Percentiles rank a stretch among this genome's conserved stretches.
phyloP scores from a whole-genome alignment of 2,888 invertebrate genomes.

The Leuctra nigra region DNA sequence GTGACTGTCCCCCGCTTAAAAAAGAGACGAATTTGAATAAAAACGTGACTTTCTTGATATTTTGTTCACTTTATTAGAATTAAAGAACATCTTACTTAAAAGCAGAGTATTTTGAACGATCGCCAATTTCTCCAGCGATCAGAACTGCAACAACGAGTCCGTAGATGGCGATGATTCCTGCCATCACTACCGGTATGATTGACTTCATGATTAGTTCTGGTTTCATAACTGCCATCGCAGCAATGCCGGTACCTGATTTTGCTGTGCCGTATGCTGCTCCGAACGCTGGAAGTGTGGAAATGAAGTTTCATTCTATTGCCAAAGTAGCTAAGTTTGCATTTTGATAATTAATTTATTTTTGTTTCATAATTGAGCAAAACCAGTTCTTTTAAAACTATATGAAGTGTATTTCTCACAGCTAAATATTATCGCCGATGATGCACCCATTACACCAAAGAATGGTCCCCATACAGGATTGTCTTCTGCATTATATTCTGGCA shows the following conservation, averaged over 20 bases:
- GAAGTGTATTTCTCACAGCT: constrained; percentile 39
- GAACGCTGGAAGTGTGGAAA: too few species aligned
- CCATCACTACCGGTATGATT: constrained; percentile 55
- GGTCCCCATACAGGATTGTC: too few species aligned
- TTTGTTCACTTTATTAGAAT: neutral
- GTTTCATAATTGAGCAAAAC: neutral
- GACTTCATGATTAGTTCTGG: constrained; percentile 61
- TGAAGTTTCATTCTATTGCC: too few species aligned
- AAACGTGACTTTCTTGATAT: too few species aligned
- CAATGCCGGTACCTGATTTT: constrained; percentile 59
- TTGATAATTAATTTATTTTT: neutral
- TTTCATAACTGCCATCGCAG: constrained; percentile 57
- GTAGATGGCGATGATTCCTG: constrained; percentile 57
- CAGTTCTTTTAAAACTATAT: neutral
- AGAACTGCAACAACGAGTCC: constrained; percentile 57
- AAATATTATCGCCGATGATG: constrained; percentile 55
- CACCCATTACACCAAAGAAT: constrained; percentile 56
- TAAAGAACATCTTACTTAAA: constrained; percentile 40
- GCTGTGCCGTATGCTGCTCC: constrained; percentile 59
- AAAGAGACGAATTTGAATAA: too few species aligned
- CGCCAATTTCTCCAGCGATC: constrained; percentile 39
- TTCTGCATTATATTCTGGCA: too few species aligned
- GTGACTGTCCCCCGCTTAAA: too few species aligned
- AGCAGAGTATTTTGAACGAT: constrained; percentile 37
- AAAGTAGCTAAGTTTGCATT: too few species aligned